Base-by-base conservation (phyloP, 2,888 invertebrate genomes). In the Eremobia ochroleuca region DNA sequence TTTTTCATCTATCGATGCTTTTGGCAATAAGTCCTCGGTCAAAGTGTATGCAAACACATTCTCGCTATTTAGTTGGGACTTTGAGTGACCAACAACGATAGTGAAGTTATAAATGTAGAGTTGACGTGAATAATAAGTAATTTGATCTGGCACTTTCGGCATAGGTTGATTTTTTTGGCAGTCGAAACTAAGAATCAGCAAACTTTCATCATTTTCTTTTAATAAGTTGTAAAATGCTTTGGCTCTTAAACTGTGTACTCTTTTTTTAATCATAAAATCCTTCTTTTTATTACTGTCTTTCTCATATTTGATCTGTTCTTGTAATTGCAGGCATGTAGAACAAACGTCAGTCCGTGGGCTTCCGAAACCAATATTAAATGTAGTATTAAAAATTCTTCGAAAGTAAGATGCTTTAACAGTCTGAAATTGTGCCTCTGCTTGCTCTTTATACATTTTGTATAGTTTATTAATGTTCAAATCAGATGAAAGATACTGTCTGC, bases 321-420 rank as follows among this genome's bases (percentile, higher is more conserved):
- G 40, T 40, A 40, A 58, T 77, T 76, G 73, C 67, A 83, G 46
- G 76, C 87, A 89, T 67, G 78, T 85, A 49, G 88, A 87, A 72
- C 88, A 88, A 52, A 87, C 83, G 73, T 89, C 87, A 34, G 85
- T 86, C 40, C 80, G 73, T 28, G 88, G 87, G 71, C 77, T 81
- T 31, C 88, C 88, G 72, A 89, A 89, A 68, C 87, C 87, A 77
- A 88, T 81, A 79, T 87, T 86, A 76, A 82, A 87, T 37, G 70
- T 65, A 43, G 76, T 88, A 68, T 87, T 87, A 79, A 87, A 88
- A 73, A 85, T 82, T 79, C 59, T 78, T 79, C 88, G 58, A 75
- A 88, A 88, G 78, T 84, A 87, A 71, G 81, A 82, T 77, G 62
- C 61, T 34, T 58, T 67, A 76, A 71, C 61, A 64, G 70, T 40